Percentiles rank a stretch among this genome's conserved stretches.
Conservation (phyloP, 2,797 vertebrate species). For the Liasis olivaceus region DNA sequence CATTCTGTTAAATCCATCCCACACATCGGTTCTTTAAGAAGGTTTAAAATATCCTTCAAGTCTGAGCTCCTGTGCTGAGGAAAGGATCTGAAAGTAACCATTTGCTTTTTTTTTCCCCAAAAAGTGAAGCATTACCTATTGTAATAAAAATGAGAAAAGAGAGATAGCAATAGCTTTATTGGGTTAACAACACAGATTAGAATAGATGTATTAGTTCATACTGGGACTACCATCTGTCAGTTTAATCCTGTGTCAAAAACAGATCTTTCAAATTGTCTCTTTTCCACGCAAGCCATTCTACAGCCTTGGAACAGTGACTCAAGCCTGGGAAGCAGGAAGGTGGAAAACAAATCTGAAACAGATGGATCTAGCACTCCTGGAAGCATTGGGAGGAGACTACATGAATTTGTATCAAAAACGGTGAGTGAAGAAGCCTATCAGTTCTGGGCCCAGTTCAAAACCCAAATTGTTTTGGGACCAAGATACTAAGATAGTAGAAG, state of each 20-base stretch:
- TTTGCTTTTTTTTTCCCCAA: neutral
- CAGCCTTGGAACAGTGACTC: conserved; percentile 90
- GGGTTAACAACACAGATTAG: neutral
- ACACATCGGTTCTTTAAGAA: neutral
- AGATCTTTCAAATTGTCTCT: neutral
- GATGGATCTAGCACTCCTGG: conserved; percentile 82
- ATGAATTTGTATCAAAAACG: conserved; percentile 96
- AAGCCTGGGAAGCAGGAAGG: conserved; percentile 74
- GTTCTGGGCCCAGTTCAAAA: neutral
- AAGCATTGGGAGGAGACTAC: conserved; percentile 80
- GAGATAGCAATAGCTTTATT: neutral
- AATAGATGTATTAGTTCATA: neutral
- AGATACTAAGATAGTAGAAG: neutral
- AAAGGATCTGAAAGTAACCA: conserved; percentile 2
- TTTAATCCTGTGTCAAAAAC: neutral
- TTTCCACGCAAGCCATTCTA: conserved; percentile 64
- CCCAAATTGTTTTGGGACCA: neutral
- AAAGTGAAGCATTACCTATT: conserved; percentile 15
- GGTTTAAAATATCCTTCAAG: conserved; percentile 21
- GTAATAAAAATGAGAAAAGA: neutral
- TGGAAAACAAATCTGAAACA: conserved; percentile 65
- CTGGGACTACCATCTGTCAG: neutral
- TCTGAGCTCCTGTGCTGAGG: neutral
- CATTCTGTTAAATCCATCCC: conserved; percentile 4
- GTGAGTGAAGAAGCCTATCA: conserved; percentile 67